Evolutionary conservation across 2,888 invertebrate genomes (phyloP), one percentile per base, ranked within the genome.

Genomic region (Morpho achilles): DNA sequence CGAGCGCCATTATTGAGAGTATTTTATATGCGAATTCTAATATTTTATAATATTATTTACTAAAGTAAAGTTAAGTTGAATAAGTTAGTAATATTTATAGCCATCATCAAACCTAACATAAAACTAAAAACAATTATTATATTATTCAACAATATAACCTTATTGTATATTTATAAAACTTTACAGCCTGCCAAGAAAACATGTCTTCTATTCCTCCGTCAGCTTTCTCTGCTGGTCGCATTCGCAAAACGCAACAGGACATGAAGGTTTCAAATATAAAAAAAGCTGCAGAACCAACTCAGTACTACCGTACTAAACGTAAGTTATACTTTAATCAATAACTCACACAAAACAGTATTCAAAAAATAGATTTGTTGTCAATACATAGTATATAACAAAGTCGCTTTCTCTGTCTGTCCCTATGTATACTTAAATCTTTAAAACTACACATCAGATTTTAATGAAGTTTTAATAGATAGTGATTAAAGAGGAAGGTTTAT

Each of bases 191-290:
- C 67, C 77, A 84, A 73, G 66, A 72, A 53, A 78, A 74, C 60
- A 96, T 96, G 96, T 92, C 95, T 53, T 91, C 94, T n/a, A 91
- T 96, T 66, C 95, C 95, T 0, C 95, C 95, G 67, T 94, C 94
- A 45, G 94, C 94, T n/a, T 95, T 95, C 78, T 94, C 94, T 9
- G 94, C 93, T 8, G 91, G 91, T 64, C 95, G 95, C 80, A 91
- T 95, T 59, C 93, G 94, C 22, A 91, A 92, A 69, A 92, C 91
- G 23, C 87, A 90, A 65, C 87, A 86, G 42, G 90, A 93, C 64
- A 87, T 92, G 82, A 91, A 92, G 66, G 65, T 93, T 45, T 86
- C 92, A 1, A 92, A 92, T 67, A 86, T 91, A 54, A 84, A 85
- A 63, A 87, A 84, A 61, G 74, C 73, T 52, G 80, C 77, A 61